Conservation (phyloP, 64 coral and sea anemone genomes). For the Dendronephthya gigantea region DNA sequence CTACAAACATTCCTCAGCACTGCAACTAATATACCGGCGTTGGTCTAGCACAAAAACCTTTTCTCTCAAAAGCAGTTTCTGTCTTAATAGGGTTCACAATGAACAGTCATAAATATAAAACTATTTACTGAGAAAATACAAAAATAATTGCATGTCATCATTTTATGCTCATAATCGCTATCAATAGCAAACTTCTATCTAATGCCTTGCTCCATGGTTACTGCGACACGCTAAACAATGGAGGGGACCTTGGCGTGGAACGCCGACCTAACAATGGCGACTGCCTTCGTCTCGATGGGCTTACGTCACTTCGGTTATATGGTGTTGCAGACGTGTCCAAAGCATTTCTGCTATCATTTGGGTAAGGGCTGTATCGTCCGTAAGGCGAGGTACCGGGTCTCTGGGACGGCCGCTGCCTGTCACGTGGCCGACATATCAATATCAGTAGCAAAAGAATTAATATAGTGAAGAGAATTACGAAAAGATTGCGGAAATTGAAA, state of each 20-base stretch:
- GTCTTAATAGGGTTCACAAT: too few relatives aligned
- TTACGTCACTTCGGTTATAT: background rate
- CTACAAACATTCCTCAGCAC: too few relatives aligned
- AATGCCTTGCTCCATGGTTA: background rate
- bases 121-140: too few relatives aligned
- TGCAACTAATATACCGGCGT: too few relatives aligned
- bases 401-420: background rate
- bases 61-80: too few relatives aligned
- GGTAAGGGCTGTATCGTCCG: background rate
- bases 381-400: background rate
- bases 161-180: too few relatives aligned
- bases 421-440: background rate
- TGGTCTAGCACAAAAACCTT: too few relatives aligned
- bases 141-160: too few relatives aligned
- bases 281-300: background rate
- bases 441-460: background rate
- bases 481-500: background rate
- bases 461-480: background rate
- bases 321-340: background rate
- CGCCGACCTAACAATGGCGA: background rate
- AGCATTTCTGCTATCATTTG: background rate
- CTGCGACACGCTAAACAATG: background rate
- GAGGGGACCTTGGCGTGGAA: background rate
- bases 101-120: too few relatives aligned
- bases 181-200: too few relatives aligned